A percentile compares a stretch with the other conserved stretches of the same genome.
phyloP scores from a whole-genome alignment of 2,797 vertebrate genomes.

The Schizopygopsis pylzovi region DNA sequence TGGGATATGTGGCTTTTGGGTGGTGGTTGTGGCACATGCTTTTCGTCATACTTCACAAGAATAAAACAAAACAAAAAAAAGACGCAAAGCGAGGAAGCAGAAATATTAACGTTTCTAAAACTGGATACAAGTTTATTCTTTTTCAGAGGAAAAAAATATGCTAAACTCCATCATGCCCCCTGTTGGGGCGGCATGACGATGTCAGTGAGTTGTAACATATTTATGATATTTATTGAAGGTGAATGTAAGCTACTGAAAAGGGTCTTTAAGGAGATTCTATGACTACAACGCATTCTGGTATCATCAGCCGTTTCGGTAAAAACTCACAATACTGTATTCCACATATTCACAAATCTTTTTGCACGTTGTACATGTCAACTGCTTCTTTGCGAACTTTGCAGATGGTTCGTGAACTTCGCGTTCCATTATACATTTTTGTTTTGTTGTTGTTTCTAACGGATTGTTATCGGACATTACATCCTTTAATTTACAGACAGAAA shows the following conservation, averaged over 20 bases:
- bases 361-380: constrained; percentile 74
- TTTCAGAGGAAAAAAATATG: constrained; percentile 60
- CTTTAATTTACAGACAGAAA: constrained; percentile 77
- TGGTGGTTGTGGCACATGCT: constrained; percentile 61
- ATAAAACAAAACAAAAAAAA: constrained; percentile 9
- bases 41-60: constrained; percentile 50
- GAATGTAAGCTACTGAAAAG: constrained; percentile 85
- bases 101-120: constrained; percentile 60
- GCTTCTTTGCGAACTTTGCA: constrained; percentile 69
- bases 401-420: constrained; percentile 53
- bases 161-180: constrained; percentile 58
- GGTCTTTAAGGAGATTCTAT: constrained; percentile 67
- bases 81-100: constrained; percentile 55
- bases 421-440: constrained; percentile 54
- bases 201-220: constrained; percentile 73
- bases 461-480: constrained; percentile 70
- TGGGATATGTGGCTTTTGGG: constrained; percentile 57
- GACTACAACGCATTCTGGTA: constrained; percentile 66
- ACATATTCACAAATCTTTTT: constrained; percentile 72
- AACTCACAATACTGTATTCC: constrained; percentile 77
- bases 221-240: constrained; percentile 88
- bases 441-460: constrained; percentile 13
- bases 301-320: constrained; percentile 77
- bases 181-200: constrained; percentile 56
- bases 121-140: constrained; percentile 61